Percentiles rank a stretch among this genome's conserved stretches.
These are phyloP conservation scores for Drosophila neotestacea DNA, from an alignment of 2,888 invertebrate species.

Conservation along the genomic window DNA sequence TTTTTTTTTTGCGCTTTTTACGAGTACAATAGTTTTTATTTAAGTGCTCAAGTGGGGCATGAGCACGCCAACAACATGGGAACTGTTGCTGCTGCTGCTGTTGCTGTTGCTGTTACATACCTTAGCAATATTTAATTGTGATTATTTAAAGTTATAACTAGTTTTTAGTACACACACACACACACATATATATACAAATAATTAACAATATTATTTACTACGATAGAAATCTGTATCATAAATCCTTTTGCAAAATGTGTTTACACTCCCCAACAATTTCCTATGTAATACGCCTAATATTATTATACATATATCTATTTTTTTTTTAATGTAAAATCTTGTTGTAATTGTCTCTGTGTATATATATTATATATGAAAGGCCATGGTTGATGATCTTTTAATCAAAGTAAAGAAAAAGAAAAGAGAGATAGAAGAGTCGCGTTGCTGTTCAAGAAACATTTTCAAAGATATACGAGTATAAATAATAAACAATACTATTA, in stretches of 20 bases:
- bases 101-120: conserved; percentile 43
- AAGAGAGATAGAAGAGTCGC: conserved; percentile 11
- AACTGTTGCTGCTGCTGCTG: conserved; percentile 24
- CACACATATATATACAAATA: conserved; percentile 12
- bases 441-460: conserved; percentile 50
- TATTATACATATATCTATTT: conserved; percentile 13
- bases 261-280: background rate
- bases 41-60: conserved; percentile 42
- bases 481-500: conserved; percentile 11
- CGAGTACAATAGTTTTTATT: conserved; percentile 53
- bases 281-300: conserved; percentile 25
- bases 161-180: conserved; percentile 47
- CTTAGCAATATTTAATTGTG: conserved; percentile 76
- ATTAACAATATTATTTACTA: conserved; percentile 29
- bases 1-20: conserved; percentile 34
- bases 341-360: conserved; percentile 46
- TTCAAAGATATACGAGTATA: conserved; percentile 59
- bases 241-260: conserved; percentile 16
- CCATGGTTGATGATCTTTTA: conserved; percentile 17
- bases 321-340: conserved; percentile 41
- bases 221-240: conserved; percentile 39
- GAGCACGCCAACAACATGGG: conserved; percentile 29
- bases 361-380: conserved; percentile 13
- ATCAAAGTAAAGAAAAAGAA: background rate
- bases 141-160: conserved; percentile 69